Evolutionary conservation across 1,140 invertebrate species (phyloP), one percentile per base, ranked within the genome.

Genomic region (Cotesia glomerata): DNA sequence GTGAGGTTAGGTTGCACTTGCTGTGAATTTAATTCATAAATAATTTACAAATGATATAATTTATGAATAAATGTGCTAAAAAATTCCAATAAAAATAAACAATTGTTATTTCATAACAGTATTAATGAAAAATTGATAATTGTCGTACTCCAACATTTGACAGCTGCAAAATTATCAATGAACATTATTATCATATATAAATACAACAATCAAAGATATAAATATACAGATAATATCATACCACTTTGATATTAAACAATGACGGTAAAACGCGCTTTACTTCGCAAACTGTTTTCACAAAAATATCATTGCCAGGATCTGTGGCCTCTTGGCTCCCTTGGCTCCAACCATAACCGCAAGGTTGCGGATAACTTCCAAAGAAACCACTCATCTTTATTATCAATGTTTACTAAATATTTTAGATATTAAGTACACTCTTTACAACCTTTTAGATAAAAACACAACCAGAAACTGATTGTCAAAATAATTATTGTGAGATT

Each of bases 171-270:
- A 56, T 56, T 16, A 56, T 18, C n/a, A 56, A 16, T 16, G 16
- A 56, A 56, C 16, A 45, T 45, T 45, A 45, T 45, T 45, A 45
- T 32, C 4, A 32, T n/a, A 36, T 7, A n/a, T 62, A 49, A 16
- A 9, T 65, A 26, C 49, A 16, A 54, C 39, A 14, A 52, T 51
- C 39, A 11, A 16, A 39, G n/a, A 32, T 11, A 54, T 67, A 4
- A n/a, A 51, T n/a, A 26, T 26, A 26, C 45, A 67, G 32, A 26
- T 18, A 16, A 32, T 67, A 4, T 77, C 86, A 74, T 84, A 88
- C 87, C 85, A 88, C 86, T 88, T 88, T 88, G 71, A 88, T 85
- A 69, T 85, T 85, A 73, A 85, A 84, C 14, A 88, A 81, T 5
- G 87, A 87, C 0, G 87, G 87, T 7, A 88, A 76, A 59, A 86